These are phyloP conservation scores for Amblyopsis rosae DNA, from an alignment of 2,113 vertebrate species.

Conservation along the genomic window DNA sequence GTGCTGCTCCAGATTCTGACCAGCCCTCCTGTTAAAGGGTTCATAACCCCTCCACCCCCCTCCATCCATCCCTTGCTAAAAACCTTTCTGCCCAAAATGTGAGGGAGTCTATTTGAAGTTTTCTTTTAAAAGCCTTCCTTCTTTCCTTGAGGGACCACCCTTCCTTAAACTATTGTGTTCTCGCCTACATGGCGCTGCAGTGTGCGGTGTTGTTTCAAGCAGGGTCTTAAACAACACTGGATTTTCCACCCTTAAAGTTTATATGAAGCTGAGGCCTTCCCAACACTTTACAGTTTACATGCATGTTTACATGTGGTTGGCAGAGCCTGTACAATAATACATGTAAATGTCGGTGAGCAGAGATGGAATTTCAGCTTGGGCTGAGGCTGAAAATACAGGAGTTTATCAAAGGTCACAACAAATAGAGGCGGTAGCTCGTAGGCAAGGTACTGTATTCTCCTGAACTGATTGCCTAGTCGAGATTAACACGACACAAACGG, in stretches of 20 bases:
- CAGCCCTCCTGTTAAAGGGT: too few species aligned
- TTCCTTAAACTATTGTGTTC: too few species aligned
- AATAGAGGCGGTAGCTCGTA: not conserved
- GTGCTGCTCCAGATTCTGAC: too few species aligned
- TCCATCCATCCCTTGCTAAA: too few species aligned
- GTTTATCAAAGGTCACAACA: not conserved
- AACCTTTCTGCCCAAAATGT: too few species aligned
- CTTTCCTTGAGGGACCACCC: too few species aligned
- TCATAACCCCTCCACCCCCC: too few species aligned
- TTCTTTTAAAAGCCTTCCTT: too few species aligned
- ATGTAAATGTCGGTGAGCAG: constrained; percentile 8
- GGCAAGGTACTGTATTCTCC: too few species aligned
- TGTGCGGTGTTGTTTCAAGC: not conserved
- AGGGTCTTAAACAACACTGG: not conserved
- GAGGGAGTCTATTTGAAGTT: too few species aligned
- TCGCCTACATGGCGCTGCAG: too few species aligned
- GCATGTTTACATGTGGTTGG: constrained; percentile 17
- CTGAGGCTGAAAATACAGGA: not conserved
- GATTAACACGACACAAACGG: not conserved
- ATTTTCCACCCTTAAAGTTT: not conserved
- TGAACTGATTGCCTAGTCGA: not conserved
- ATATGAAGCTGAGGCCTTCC: constrained; percentile 13
- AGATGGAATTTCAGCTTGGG: not conserved
- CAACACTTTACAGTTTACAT: not conserved
- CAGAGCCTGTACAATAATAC: not conserved